Percentiles rank a stretch among this genome's conserved stretches.
Conservation (phyloP, 1,140 invertebrate species). For the Anastrepha obliqua region DNA sequence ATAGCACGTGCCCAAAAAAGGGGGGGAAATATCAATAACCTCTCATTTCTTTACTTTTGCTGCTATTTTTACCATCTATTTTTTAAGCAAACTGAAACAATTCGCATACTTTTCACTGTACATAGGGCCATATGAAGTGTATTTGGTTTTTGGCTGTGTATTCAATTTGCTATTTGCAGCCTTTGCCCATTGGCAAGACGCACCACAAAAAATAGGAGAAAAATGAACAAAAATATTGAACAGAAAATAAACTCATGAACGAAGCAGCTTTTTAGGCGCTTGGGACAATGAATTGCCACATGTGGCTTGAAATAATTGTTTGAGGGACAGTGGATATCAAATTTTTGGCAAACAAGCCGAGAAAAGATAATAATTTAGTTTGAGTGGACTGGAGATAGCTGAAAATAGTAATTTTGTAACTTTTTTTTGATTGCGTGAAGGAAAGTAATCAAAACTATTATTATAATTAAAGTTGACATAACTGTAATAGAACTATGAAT, state of each 20-base stretch:
- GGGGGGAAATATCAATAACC: neutral
- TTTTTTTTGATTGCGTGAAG: no score
- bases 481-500: no score
- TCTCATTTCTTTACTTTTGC: neutral
- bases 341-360: neutral
- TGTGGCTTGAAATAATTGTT: neutral
- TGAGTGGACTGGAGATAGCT: neutral
- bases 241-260: neutral
- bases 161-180: slow-evolving; percentile 32
- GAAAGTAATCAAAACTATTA: no score
- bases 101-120: neutral
- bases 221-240: neutral
- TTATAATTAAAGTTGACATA: no score
- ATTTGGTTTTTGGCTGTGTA: neutral
- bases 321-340: neutral
- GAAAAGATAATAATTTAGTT: neutral
- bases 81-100: neutral
- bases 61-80: neutral
- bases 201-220: neutral
- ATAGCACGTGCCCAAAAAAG: no score
- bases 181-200: neutral
- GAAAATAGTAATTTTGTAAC: no score
- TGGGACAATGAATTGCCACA: slow-evolving; percentile 6
- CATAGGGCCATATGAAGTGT: no score
- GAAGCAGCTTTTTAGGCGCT: slow-evolving; percentile 35